Conservation (phyloP, 2,113 vertebrate genomes). For the Crypturellus undulatus region DNA sequence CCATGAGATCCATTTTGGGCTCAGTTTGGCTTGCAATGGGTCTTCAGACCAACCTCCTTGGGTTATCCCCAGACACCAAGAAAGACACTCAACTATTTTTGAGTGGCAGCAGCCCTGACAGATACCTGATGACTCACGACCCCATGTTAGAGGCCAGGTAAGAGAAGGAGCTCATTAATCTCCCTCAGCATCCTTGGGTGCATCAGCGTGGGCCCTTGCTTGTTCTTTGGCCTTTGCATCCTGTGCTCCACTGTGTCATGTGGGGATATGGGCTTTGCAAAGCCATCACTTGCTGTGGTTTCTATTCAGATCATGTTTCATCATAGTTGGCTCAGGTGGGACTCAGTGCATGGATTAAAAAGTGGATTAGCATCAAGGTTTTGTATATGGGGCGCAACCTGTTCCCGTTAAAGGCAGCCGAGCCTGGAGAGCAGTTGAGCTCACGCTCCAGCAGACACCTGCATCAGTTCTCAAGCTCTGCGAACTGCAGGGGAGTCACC, state of each 20-base stretch:
- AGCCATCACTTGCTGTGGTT: neutral
- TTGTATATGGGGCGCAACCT: neutral
- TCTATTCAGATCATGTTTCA: neutral
- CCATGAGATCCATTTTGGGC: neutral
- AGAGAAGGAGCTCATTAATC: neutral
- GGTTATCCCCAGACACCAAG: neutral
- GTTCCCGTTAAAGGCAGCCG: neutral
- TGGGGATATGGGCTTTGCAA: neutral
- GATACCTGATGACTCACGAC: neutral
- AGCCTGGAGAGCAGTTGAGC: neutral
- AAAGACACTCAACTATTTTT: neutral
- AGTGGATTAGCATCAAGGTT: neutral
- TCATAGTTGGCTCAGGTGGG: neutral
- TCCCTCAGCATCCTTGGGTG: neutral
- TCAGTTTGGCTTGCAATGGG: neutral
- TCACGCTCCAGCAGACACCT: neutral
- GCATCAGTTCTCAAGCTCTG: neutral
- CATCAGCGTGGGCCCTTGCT: neutral
- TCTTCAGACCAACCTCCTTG: neutral
- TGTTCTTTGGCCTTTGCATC: neutral
- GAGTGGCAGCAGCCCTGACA: neutral
- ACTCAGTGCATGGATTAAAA: neutral
- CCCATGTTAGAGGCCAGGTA: neutral
- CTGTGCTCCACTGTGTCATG: neutral
- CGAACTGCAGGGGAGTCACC: fast-evolving